Conservation (phyloP, 1,140 invertebrate species). For the Lanistes nyassanus region DNA sequence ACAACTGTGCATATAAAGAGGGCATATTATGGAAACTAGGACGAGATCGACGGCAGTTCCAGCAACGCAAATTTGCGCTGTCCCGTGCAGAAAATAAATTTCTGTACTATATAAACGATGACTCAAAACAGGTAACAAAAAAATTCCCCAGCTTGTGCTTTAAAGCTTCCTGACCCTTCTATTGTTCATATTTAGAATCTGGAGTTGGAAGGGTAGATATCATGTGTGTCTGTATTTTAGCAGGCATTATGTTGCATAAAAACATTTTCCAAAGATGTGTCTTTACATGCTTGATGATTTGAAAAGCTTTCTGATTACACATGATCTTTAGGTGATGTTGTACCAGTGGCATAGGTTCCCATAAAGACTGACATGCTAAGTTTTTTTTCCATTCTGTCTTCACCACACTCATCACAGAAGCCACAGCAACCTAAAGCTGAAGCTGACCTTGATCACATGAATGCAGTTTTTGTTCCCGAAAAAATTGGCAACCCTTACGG, state of each 20-base stretch:
- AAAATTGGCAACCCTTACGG: constrained; percentile 83
- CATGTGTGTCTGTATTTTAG: too few relatives aligned
- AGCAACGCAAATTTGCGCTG: constrained; percentile 85
- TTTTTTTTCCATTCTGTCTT: too few relatives aligned
- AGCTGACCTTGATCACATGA: constrained; percentile 83
- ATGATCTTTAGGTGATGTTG: too few relatives aligned
- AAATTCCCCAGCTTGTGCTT: not conserved
- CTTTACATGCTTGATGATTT: too few relatives aligned
- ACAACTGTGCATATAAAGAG: constrained; percentile 82
- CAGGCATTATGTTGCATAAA: too few relatives aligned
- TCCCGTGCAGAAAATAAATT: constrained; percentile 82
- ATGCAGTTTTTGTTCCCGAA: constrained; percentile 84
- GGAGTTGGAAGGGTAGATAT: too few relatives aligned
- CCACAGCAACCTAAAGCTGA: constrained; percentile 83
- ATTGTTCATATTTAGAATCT: not conserved
- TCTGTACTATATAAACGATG: constrained; percentile 87
- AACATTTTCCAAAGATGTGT: too few relatives aligned
- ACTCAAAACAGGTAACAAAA: constrained; percentile 52
- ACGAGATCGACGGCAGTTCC: constrained; percentile 85
- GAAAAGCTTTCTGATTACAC: too few relatives aligned
- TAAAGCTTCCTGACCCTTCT: too few relatives aligned
- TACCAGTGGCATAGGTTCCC: not conserved
- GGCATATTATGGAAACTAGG: constrained; percentile 89
- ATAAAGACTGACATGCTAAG: too few relatives aligned
- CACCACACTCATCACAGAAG: too few relatives aligned